Conservation (phyloP, 2,888 invertebrate species). For the Xestoiulus laeticollis region DNA sequence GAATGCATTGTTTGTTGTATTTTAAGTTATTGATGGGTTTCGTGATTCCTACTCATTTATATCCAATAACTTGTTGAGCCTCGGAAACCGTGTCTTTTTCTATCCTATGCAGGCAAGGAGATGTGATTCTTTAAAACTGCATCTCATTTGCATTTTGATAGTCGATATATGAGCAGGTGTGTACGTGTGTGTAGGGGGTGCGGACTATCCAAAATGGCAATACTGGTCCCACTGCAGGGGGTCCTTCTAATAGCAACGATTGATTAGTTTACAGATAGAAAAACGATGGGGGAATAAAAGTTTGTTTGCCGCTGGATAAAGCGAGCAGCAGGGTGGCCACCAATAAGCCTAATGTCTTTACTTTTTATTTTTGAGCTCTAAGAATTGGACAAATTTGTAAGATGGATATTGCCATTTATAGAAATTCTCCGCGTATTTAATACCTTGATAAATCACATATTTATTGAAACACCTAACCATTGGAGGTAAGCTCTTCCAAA, state of each 20-base stretch:
- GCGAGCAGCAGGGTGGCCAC: slow-evolving; percentile 12
- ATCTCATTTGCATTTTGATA: slow-evolving; percentile 26
- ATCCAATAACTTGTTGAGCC: background rate
- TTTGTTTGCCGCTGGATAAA: slow-evolving; percentile 26
- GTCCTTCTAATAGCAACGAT: slow-evolving; percentile 45
- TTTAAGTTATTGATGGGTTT: slow-evolving; percentile 5
- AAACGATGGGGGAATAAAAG: slow-evolving; percentile 18
- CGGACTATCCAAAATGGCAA: slow-evolving; percentile 18
- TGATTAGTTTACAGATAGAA: slow-evolving; percentile 44
- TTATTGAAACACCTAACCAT: background rate
- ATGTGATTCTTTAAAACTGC: slow-evolving; percentile 2
- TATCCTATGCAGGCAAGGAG: background rate
- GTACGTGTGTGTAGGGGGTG: slow-evolving; percentile 13
- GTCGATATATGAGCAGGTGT: slow-evolving; percentile 11
- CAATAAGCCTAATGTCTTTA: slow-evolving; percentile 26
- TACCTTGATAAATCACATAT: background rate
- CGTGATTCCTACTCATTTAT: background rate
- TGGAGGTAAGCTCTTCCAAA: background rate
- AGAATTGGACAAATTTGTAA: slow-evolving; percentile 12
- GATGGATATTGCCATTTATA: slow-evolving; percentile 14
- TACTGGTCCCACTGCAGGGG: slow-evolving; percentile 40
- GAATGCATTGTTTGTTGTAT: background rate
- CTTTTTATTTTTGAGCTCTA: background rate
- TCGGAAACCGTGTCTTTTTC: background rate
- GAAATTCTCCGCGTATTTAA: slow-evolving; percentile 18